Evolutionary conservation across 2,888 invertebrate genomes (phyloP), one percentile per base, ranked within the genome.

Genomic region (Leptinotarsa peninsularis): DNA sequence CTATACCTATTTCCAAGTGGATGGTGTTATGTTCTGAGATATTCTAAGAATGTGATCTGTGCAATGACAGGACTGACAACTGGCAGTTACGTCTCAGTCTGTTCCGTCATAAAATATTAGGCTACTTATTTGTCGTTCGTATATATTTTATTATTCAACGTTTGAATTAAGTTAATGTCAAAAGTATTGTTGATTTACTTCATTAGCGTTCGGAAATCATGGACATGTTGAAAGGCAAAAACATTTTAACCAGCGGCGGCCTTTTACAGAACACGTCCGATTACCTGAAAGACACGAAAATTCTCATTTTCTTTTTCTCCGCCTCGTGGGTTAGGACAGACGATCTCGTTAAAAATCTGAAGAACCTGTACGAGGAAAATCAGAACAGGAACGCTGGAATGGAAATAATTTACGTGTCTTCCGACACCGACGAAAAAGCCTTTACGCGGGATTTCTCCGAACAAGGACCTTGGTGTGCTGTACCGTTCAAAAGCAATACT

Each of bases 381-480:
- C 52, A 75, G 27, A 82, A 79, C 52, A 72, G 80, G 66, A 74
- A 72, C 2, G 72, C 76, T 2, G 78, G 78, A 10, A 82, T 83
- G 76, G 82, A 83, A 66, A 75, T 83, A 1, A 77, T 83, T n/a
- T 83, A 81, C 67, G 82, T 83, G 10, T 77, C 82, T 3, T 77
- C 82, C 1, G 83, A 83, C 70, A 80, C 77, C 3, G 81, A 82
- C 4, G 77, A 80, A 27, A 77, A 77, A 33, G 69, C 66, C 17
- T 83, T 78, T 56, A 78, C 75, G 10, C 52, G 74, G 21, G 80
- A 82, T 49, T 79, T 81, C 7, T 71, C 58, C 23, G 75, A 50
- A 13, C 83, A 83, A 66, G 83, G 83, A 21, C 79, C 81, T 0
- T 83, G 83, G 83, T 63, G 78, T 56, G 80, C 82, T 2, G 67